Percentiles rank a stretch among this genome's conserved stretches.
phyloP scores from a whole-genome alignment of 2,888 invertebrate genomes.

The Dimorphilus gyrociliatus region DNA sequence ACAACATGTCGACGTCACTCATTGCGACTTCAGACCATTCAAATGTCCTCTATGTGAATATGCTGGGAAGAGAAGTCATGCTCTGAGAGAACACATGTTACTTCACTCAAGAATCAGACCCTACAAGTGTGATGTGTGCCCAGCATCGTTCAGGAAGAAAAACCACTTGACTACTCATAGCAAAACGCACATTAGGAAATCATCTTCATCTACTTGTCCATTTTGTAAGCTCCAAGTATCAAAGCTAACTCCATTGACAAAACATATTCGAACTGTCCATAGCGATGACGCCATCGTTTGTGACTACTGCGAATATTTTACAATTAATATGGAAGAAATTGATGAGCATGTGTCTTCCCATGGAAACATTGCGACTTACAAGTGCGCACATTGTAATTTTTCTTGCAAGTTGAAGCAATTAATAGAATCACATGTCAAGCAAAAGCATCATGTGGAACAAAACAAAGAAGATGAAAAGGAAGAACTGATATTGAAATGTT shows the following conservation, averaged over 20 bases:
- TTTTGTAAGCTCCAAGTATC: conserved; percentile 13
- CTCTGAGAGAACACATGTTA: conserved; percentile 28
- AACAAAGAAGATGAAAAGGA: no score
- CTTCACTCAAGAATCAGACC: conserved; percentile 30
- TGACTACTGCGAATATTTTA: conserved; percentile 19
- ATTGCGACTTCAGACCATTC: conserved; percentile 26
- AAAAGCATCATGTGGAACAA: no score
- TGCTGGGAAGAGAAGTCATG: conserved; percentile 32
- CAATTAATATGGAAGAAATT: conserved; percentile 7
- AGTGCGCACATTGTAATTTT: conserved; percentile 7
- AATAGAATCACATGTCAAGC: conserved; percentile 2
- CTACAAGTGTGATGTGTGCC: conserved; percentile 26
- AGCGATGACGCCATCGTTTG: conserved; percentile 17
- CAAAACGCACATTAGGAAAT: conserved; percentile 18
- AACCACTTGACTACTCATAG: conserved; percentile 32
- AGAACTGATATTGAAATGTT: conserved; percentile 27
- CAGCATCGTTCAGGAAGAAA: conserved; percentile 33
- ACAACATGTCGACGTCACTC: conserved; percentile 32
- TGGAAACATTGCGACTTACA: conserved; percentile 5
- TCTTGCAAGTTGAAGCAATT: background rate
- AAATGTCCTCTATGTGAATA: conserved; percentile 35
- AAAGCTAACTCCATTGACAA: conserved; percentile 15
- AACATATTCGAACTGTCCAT: conserved; percentile 5
- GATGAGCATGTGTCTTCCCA: conserved; percentile 10
- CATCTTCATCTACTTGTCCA: conserved; percentile 1